Evolutionary conservation across 2,888 invertebrate genomes (phyloP).

Genomic region (Marasmarcha lunaedactyla): DNA sequence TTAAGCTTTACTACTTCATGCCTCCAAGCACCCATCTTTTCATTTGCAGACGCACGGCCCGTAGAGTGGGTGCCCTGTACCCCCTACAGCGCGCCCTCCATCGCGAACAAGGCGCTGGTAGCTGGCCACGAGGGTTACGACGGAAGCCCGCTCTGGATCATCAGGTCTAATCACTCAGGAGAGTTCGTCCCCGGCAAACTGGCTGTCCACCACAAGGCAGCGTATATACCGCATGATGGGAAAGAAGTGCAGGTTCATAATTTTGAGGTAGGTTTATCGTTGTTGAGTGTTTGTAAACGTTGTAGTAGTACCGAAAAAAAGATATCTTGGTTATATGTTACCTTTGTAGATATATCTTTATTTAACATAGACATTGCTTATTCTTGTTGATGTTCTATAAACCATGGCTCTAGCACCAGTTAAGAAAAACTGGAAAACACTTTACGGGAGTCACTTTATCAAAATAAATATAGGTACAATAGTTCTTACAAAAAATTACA

Average conservation of each 20-base stretch:
- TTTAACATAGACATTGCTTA: no score
- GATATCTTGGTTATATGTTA: no score
- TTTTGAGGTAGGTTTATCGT: slow-evolving; percentile 39
- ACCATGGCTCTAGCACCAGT: no score
- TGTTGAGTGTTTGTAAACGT: no score
- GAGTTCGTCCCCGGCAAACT: slow-evolving; percentile 54
- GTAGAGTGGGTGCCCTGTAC: slow-evolving; percentile 46
- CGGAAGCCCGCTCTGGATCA: slow-evolving; percentile 51
- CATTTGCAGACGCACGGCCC: slow-evolving; percentile 11
- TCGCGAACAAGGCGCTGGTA: slow-evolving; percentile 36
- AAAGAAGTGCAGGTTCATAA: slow-evolving; percentile 52
- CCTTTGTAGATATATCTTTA: no score
- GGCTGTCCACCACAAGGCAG: slow-evolving; percentile 41
- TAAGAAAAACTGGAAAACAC: no score
- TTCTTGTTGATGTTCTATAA: no score
- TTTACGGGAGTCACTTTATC: no score
- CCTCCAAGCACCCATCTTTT: no score
- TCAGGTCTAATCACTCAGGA: slow-evolving; percentile 48
- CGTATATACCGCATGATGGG: slow-evolving; percentile 43
- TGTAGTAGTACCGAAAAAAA: background rate
- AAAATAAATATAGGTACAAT: no score
- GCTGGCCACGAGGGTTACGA: slow-evolving; percentile 59
- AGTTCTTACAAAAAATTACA: no score
- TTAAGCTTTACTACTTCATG: no score
- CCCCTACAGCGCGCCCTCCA: slow-evolving; percentile 25